Evolutionary conservation across 1,140 invertebrate genomes (phyloP), one percentile per base, ranked within the genome.

Genomic region (Acromyrmex echinatior): DNA sequence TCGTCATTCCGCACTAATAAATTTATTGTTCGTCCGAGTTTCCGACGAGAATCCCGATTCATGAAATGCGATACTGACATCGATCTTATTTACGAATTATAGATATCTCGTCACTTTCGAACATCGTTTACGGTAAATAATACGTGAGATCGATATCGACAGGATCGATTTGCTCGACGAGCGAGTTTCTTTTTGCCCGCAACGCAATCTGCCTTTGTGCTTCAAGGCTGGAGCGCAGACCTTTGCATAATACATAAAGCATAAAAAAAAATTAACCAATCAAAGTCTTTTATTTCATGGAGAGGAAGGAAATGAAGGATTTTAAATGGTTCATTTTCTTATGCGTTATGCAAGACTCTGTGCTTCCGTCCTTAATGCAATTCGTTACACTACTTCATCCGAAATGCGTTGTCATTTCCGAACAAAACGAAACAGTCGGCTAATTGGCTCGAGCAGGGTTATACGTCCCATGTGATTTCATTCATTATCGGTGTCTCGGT

Each of bases 371-470:
- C 39, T 45, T 62, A 53, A 76, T 62, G 39, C 68, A 82, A 74
- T 63, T 84, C 66, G 6, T 70, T 68, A 62, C 31, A 31, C 65
- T 53, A 53, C 28, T 68, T n/a, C 51, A 25, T 51, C 21, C 74
- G 62, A 18, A 51, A 51, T 14, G 9, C 14, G 16, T 49, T 58
- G 60, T 79, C 74, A 79, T 86, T 78, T 58, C 25, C 39, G 35
- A 45, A 68, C 53, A 51, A 58, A 88, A 81, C 85, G 45, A 80
- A 88, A 80, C 66, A 49, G 58, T 56, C 62, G 58, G 62, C 86
- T 89, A 89, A 91, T 91, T 89, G 88, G 88, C 65, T 63, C 53
- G 74, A 73, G 87, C 89, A 60, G 84, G n/a, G 28, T 28, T 60
- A 62, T 56, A 73, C 12, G 60, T 87, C 89, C 89, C 87, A 60